Percentiles rank a stretch among this genome's conserved stretches.
phyloP scores from a whole-genome alignment of 2,797 vertebrate genomes.

The Cygnus olor region DNA sequence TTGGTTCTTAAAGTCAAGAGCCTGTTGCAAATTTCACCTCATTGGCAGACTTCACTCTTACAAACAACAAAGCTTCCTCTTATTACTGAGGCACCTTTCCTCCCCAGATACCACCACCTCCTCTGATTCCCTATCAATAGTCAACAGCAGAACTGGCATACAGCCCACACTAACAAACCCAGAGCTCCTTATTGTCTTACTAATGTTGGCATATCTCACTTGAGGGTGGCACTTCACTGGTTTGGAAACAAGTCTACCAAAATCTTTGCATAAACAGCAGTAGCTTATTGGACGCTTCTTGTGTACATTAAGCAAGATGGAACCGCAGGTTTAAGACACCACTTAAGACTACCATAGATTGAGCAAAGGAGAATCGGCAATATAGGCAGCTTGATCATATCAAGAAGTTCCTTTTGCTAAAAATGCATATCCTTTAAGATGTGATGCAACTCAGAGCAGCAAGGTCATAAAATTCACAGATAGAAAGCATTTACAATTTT shows the following conservation, averaged over 20 bases:
- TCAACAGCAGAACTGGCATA: background rate
- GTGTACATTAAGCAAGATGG: background rate
- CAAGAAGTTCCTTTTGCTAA: background rate
- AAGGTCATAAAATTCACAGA: background rate
- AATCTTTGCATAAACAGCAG: background rate
- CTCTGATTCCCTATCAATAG: background rate
- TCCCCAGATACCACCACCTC: background rate
- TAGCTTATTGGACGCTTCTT: background rate
- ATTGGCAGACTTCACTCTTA: background rate
- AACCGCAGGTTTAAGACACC: background rate
- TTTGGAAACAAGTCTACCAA: background rate
- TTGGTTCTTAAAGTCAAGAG: background rate
- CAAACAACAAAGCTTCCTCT: background rate
- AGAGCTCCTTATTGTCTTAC: background rate
- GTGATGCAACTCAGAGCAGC: background rate
- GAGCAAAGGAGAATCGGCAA: background rate
- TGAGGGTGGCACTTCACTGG: background rate
- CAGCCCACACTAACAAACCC: background rate
- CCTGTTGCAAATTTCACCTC: background rate
- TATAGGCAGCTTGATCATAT: background rate
- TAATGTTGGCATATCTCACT: background rate
- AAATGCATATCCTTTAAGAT: background rate
- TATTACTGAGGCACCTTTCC: background rate
- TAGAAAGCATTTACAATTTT: background rate
- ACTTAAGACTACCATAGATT: background rate